phyloP scores from a whole-genome alignment of 2,113 vertebrate genomes.

The Raja brachyura region DNA sequence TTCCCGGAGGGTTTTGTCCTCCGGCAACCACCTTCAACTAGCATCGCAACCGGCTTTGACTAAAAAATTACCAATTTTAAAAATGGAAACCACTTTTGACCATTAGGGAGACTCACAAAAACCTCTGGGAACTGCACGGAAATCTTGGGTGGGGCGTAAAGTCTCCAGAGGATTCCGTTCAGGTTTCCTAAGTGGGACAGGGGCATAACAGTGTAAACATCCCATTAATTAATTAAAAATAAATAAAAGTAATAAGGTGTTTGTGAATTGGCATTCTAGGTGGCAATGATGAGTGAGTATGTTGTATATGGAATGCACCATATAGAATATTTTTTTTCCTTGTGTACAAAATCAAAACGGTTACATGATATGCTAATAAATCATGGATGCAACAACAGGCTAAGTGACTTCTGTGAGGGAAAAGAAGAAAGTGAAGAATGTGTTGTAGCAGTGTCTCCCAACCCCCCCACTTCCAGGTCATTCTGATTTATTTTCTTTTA shows the following conservation, averaged over 20 bases:
- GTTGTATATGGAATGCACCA: background rate
- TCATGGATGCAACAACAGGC: background rate
- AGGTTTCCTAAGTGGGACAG: too few species aligned
- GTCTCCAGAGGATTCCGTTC: too few species aligned
- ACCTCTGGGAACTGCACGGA: too few species aligned
- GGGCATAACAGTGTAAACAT: too few species aligned
- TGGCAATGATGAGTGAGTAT: background rate
- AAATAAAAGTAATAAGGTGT: background rate
- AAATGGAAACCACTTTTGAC: too few species aligned
- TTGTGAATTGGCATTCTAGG: constrained; percentile 17
- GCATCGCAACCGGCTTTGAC: too few species aligned
- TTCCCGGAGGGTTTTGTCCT: too few species aligned
- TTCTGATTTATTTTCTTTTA: constrained; percentile 49
- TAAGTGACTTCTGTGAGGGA: background rate
- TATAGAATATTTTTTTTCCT: background rate
- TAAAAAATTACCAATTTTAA: too few species aligned
- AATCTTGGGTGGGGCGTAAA: too few species aligned
- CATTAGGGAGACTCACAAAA: too few species aligned
- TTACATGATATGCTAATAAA: background rate
- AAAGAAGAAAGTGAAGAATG: background rate
- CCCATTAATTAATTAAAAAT: too few species aligned
- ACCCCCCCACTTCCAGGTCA: constrained; percentile 35
- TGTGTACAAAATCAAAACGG: background rate
- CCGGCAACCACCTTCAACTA: too few species aligned
- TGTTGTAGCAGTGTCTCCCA: background rate